Conservation (phyloP, 2,888 invertebrate species). For the Drosophila colorata region DNA sequence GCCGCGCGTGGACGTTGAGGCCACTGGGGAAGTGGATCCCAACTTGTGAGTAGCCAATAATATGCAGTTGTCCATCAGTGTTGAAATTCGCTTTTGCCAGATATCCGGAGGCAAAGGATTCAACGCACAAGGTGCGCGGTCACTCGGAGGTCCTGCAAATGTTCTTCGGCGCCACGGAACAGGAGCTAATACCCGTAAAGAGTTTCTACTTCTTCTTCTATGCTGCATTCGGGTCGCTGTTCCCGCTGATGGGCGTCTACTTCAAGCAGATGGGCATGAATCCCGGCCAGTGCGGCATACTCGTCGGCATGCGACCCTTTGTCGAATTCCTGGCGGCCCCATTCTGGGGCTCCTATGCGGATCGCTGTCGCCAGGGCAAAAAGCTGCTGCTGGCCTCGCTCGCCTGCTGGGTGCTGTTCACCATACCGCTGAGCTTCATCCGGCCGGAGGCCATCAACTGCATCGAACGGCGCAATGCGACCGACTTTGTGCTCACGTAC, state of each 20-base stretch:
- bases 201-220: conserved; percentile 99
- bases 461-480: conserved; percentile 88
- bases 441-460: conserved; percentile 97
- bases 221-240: conserved; percentile 98
- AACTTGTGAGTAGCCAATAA: conserved; percentile 86
- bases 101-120: conserved; percentile 94
- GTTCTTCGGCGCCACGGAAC: conserved; percentile 93
- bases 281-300: conserved; percentile 96
- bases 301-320: conserved; percentile 98
- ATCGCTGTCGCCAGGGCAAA: conserved; percentile 90
- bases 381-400: conserved; percentile 95
- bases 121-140: conserved; percentile 95
- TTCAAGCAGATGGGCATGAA: conserved; percentile 99
- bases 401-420: conserved; percentile 98
- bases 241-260: conserved; percentile 99
- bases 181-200: conserved; percentile 97
- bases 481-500: conserved; percentile 88
- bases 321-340: conserved; percentile 99
- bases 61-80: background rate
- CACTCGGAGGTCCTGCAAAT: conserved; percentile 93
- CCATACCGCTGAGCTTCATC: conserved; percentile 97
- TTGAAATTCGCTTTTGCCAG: conserved; percentile 82
- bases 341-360: conserved; percentile 98
- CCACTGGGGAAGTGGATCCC: conserved; percentile 94
- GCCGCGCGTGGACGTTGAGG: conserved; percentile 93